phyloP scores from a whole-genome alignment of 2,797 vertebrate genomes.

The Dendrocincla tyrannina region DNA sequence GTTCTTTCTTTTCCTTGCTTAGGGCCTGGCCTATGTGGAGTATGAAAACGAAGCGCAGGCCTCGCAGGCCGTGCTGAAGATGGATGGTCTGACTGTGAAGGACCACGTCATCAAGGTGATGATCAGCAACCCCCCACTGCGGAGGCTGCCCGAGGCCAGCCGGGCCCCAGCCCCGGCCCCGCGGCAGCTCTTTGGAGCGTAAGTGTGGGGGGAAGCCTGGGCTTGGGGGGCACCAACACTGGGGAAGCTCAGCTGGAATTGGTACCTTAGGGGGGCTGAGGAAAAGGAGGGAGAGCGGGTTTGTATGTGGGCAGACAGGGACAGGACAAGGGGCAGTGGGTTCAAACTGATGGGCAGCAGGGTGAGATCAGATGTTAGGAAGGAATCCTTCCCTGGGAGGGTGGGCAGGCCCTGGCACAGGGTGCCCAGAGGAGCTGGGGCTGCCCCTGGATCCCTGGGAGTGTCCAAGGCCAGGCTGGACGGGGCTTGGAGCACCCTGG shows the following conservation, averaged over 20 bases:
- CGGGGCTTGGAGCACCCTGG: rapidly evolving
- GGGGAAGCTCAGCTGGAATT: not conserved
- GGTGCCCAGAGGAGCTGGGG: not conserved
- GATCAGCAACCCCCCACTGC: constrained; percentile 93
- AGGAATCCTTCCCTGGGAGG: not conserved
- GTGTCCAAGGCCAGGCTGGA: not conserved
- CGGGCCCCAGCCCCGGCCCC: constrained; percentile 47
- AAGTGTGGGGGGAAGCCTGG: constrained; percentile 69
- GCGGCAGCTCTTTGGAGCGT: constrained; percentile 86
- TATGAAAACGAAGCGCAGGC: constrained; percentile 89
- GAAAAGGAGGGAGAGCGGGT: not conserved
- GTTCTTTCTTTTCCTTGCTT: not conserved
- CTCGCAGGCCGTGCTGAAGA: constrained; percentile 90
- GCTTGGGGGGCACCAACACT: rapidly evolving
- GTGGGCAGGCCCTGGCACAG: not conserved
- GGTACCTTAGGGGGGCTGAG: rapidly evolving
- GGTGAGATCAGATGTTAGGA: not conserved
- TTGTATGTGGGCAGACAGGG: not conserved
- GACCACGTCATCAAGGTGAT: constrained; percentile 89
- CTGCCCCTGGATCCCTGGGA: not conserved
- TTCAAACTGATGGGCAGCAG: not conserved
- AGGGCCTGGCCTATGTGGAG: constrained; percentile 97
- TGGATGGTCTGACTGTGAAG: constrained; percentile 87
- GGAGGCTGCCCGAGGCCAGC: constrained; percentile 73
- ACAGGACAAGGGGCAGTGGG: not conserved